Base-by-base conservation (phyloP, 2,888 invertebrate genomes). In the Coecobrya sp. region DNA sequence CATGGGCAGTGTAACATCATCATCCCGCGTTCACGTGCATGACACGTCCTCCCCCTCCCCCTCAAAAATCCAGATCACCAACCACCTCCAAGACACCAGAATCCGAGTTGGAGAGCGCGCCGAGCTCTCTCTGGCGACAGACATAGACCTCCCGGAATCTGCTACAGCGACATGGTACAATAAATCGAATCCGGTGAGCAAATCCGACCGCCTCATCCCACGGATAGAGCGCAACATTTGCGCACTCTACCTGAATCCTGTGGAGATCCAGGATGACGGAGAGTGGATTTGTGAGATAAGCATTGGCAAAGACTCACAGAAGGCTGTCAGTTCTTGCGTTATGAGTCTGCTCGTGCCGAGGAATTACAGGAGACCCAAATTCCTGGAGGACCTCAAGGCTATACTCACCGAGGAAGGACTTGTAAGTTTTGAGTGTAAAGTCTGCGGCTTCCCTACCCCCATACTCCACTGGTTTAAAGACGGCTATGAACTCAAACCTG, bases 361-460 rank as follows among this genome's bases (percentile, higher is more conserved):
- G 96, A 98, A 98, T 96, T 98, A 98, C 95, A 97, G 98, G 94
- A 98, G 98, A 95, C 98, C 98, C 0, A 96, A 98, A 93, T 98
- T 98, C 95, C 97, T 98, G 97, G 98, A 98, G 96, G 98, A 97
- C 95, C 96, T 98, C 11, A 98, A 98, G 96, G 98, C 98, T 10
- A 97, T 98, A 68, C 96, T 98, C 70, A 98, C 98, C 0, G 98
- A 98, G 95, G 98, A 98, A 96, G 98, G 98, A 0, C 96, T 98
- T 49, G 98, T 98, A 0, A 98, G 98, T 0, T 98, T 98, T 95
- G 98, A 98, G 95, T 98, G 98, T 95, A 98, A 98, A 96, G 42
- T 76, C 3, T 76, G 49, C 45, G 76, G 49, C 3, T 76, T 76
- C 45, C 42, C 49, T 10, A 98, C 98, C 0, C 98, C 98, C 0